These are phyloP conservation scores for Ptychochromis oligacanthus DNA, from an alignment of 2,113 vertebrate species.

Conservation along the genomic window DNA sequence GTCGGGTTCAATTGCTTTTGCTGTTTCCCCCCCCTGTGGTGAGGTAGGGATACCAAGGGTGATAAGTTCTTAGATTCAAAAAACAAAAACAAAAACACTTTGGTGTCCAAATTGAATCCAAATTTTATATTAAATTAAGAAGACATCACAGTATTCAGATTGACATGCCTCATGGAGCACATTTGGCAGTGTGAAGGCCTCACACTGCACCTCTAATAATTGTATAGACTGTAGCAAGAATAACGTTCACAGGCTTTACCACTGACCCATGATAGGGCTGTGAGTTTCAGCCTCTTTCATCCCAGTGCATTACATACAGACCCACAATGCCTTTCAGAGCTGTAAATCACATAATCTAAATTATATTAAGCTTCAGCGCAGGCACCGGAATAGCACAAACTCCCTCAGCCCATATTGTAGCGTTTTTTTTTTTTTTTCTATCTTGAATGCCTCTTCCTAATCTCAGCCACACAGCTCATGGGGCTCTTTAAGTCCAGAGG, in stretches of 20 bases:
- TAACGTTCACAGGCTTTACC: conserved; percentile 22
- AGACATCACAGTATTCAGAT: conserved; percentile 4
- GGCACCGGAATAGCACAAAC: neutral
- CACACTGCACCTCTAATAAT: neutral
- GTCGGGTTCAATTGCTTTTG: neutral
- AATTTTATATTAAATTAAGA: conserved; percentile 1
- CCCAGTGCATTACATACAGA: neutral
- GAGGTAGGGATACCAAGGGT: conserved; percentile 16
- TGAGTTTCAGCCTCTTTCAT: neutral
- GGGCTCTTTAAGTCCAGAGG: conserved; percentile 1
- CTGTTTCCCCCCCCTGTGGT: neutral
- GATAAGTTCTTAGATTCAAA: neutral
- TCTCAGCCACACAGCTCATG: conserved; percentile 7
- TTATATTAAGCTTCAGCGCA: conserved; percentile 11
- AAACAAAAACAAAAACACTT: neutral
- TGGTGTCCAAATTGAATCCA: conserved; percentile 7
- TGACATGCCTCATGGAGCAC: conserved; percentile 2
- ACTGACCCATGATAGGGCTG: conserved; percentile 3
- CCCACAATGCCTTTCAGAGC: neutral
- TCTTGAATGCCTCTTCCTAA: neutral
- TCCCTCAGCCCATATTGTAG: neutral
- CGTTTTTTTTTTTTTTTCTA: neutral
- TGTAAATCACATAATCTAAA: conserved; percentile 9
- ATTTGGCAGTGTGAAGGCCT: neutral
- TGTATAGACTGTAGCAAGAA: conserved; percentile 18